Percentiles rank a stretch among this genome's conserved stretches.
phyloP scores from a whole-genome alignment of 2,888 invertebrate genomes.

The Operophtera brumata region DNA sequence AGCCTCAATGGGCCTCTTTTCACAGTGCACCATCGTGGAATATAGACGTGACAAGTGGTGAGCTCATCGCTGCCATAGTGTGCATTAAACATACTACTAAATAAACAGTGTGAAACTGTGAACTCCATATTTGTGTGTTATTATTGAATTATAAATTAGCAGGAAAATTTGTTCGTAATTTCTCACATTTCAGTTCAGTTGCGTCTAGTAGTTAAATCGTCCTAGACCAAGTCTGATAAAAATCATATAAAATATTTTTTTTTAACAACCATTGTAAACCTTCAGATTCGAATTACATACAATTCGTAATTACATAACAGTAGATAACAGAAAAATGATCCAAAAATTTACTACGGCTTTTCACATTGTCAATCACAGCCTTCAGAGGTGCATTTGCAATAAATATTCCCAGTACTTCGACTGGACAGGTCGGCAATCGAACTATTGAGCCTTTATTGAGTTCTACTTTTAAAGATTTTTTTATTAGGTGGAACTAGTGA shows the following conservation, averaged over 20 bases:
- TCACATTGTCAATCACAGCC: slow-evolving; percentile 6
- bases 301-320: slow-evolving; percentile 21
- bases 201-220: slow-evolving; percentile 9
- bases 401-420: neutral
- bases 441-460: neutral
- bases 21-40: too few relatives aligned
- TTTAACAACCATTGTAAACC: slow-evolving; percentile 26
- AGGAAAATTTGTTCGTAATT: neutral
- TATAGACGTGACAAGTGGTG: too few relatives aligned
- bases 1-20: too few relatives aligned
- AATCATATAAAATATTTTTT: slow-evolving; percentile 26
- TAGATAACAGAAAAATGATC: slow-evolving; percentile 25
- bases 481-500: neutral
- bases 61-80: too few relatives aligned
- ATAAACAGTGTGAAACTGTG: neutral
- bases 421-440: neutral
- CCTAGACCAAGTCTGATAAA: slow-evolving; percentile 16
- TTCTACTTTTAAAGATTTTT: too few relatives aligned
- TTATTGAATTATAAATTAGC: too few relatives aligned
- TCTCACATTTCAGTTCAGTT: neutral
- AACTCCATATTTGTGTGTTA: neutral
- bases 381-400: neutral
- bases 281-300: slow-evolving; percentile 21
- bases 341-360: slow-evolving; percentile 10
- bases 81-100: too few relatives aligned